These are phyloP conservation scores for Myotis planiceps DNA, from an alignment of 2,797 vertebrate species.

Conservation along the genomic window DNA sequence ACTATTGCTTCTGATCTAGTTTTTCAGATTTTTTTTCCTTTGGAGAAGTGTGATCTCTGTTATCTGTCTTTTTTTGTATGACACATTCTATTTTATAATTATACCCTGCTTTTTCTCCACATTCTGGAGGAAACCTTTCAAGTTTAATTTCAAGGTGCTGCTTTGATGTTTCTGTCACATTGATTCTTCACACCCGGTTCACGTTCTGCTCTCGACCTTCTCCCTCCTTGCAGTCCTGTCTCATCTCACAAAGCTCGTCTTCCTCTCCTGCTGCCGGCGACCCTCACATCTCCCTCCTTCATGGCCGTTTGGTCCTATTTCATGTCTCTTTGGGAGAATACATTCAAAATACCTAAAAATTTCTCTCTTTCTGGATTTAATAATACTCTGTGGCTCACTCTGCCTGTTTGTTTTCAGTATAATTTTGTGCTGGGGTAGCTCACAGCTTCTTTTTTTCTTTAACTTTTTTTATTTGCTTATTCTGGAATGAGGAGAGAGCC, in stretches of 20 bases:
- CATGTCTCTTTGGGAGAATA: neutral
- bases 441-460: neutral
- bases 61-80: neutral
- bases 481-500: neutral
- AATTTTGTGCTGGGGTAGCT: neutral
- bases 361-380: neutral
- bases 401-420: neutral
- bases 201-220: neutral
- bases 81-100: neutral
- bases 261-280: neutral
- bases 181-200: neutral
- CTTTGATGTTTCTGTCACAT: neutral
- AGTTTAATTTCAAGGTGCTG: neutral
- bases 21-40: slow-evolving; percentile 25
- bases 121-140: slow-evolving; percentile 5
- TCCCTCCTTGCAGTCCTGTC: neutral
- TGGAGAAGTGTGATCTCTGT: neutral
- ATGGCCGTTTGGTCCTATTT: neutral
- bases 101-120: neutral
- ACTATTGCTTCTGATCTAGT: neutral
- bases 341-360: neutral
- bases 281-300: neutral
- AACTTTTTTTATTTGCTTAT: neutral
- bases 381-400: neutral
- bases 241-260: neutral